Percentiles rank a stretch among this genome's conserved stretches.
These are phyloP conservation scores for Alentia gelatinosa DNA, from an alignment of 2,888 invertebrate species.

Conservation along the genomic window DNA sequence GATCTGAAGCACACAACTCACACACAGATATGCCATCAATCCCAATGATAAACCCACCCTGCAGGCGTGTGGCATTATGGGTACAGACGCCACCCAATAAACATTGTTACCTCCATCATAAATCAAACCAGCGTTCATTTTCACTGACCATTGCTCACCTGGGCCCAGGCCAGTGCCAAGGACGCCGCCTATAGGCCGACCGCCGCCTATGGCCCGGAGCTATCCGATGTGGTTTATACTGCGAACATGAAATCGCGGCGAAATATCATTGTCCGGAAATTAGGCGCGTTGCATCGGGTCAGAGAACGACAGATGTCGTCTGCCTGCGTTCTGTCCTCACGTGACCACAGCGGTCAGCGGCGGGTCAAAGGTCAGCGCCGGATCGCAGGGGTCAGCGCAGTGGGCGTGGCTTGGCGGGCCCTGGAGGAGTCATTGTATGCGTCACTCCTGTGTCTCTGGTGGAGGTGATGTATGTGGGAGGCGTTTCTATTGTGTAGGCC, in stretches of 20 bases:
- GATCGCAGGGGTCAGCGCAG: neutral
- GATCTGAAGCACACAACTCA: no score
- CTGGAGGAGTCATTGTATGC: neutral
- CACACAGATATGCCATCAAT: no score
- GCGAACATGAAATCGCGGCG: neutral
- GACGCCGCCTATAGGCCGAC: no score
- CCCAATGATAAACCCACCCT: no score
- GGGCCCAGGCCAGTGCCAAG: no score
- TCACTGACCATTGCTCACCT: no score
- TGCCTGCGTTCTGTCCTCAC: neutral
- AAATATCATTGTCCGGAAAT: slow-evolving; percentile 20
- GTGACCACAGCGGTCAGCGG: neutral
- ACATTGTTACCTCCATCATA: no score
- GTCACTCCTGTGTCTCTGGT: neutral
- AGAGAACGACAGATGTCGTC: slow-evolving; percentile 15
- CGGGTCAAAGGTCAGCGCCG: neutral
- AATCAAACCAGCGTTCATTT: no score
- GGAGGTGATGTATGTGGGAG: neutral
- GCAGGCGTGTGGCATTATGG: no score
- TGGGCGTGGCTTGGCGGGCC: neutral
- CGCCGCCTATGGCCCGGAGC: neutral
- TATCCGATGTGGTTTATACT: neutral
- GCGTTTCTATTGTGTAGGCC: neutral
- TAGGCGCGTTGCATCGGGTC: neutral
- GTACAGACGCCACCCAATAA: no score